These are phyloP conservation scores for Leptatherina wallacei DNA, from an alignment of 2,797 vertebrate species.

Conservation along the genomic window DNA sequence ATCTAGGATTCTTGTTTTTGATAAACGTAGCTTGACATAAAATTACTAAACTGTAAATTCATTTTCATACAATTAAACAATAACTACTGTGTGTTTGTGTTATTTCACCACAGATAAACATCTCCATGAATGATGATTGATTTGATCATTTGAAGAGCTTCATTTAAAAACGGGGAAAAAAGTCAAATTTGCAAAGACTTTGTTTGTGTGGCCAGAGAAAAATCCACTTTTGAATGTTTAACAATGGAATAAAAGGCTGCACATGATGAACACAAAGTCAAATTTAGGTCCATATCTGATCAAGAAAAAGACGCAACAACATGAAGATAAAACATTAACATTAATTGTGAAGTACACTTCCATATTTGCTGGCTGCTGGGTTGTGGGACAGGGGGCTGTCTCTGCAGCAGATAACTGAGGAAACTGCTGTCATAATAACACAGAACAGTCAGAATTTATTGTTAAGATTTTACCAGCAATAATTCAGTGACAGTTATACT, in stretches of 20 bases:
- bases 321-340: not conserved
- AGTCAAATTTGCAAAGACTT: not conserved
- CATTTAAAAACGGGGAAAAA: not conserved
- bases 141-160: not conserved
- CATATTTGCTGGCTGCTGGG: too few species aligned
- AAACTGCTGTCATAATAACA: too few species aligned
- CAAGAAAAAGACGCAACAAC: not conserved
- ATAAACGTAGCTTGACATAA: too few species aligned
- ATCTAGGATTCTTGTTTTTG: too few species aligned
- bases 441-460: too few species aligned
- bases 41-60: not conserved
- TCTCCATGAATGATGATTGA: not conserved
- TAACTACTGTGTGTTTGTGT: not conserved
- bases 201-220: too few species aligned
- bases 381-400: too few species aligned
- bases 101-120: not conserved
- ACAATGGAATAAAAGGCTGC: not conserved
- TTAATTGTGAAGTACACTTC: too few species aligned
- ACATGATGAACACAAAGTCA: too few species aligned
- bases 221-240: not conserved
- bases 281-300: not conserved
- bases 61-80: conserved; percentile 35
- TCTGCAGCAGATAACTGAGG: too few species aligned
- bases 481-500: too few species aligned
- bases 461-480: too few species aligned